Conservation (phyloP, 2,797 vertebrate genomes). For the Tolypeutes matacus region DNA sequence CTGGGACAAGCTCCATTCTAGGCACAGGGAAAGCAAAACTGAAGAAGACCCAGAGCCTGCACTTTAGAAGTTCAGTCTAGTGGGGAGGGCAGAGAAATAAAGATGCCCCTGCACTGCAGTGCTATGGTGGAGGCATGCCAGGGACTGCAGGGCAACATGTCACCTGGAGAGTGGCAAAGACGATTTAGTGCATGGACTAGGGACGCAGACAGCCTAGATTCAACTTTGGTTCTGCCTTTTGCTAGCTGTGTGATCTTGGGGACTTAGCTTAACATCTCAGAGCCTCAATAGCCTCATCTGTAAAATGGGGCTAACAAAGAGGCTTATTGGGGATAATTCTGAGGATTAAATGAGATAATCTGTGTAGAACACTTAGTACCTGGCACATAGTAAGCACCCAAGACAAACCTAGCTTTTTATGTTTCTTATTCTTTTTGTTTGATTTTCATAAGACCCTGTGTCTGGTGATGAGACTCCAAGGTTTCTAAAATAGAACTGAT, state of each 20-base stretch:
- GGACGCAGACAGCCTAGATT: neutral
- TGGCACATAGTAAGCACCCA: conserved; percentile 47
- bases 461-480: conserved; percentile 73
- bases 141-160: neutral
- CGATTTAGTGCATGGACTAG: neutral
- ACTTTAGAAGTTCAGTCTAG: conserved; percentile 12
- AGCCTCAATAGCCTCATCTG: conserved; percentile 64
- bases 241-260: neutral
- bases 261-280: conserved; percentile 33
- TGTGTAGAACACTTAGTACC: conserved; percentile 60
- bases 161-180: too few species aligned
- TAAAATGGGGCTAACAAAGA: conserved; percentile 78
- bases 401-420: conserved; percentile 61
- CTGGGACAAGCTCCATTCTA: conserved; percentile 36
- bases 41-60: neutral
- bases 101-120: neutral
- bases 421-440: conserved; percentile 73
- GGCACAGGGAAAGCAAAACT: neutral
- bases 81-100: neutral
- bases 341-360: conserved; percentile 72
- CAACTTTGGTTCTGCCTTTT: conserved; percentile 29
- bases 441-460: conserved; percentile 65
- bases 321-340: conserved; percentile 34
- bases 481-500: conserved; percentile 81
- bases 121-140: neutral